Base-by-base conservation (phyloP, 2,888 invertebrate species). In the Ochropleura plecta region DNA sequence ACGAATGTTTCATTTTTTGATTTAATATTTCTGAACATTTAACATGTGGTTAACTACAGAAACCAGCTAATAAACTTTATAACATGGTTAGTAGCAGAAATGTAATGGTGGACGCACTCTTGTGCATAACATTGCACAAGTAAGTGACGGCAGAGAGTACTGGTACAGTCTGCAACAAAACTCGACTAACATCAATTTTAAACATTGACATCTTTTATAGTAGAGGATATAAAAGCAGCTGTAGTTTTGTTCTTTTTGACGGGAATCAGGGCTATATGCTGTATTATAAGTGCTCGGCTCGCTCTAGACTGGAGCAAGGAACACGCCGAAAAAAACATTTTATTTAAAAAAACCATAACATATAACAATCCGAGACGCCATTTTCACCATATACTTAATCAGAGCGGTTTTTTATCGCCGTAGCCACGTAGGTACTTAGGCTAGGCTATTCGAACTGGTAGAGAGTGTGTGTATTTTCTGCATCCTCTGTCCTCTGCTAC, bases 1-100 rank as follows among this genome's bases (percentile, higher is more conserved):
- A 96, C 95, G 93, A 95, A 95, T 90, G 87, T 92, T 90, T 91
- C 92, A 92, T 93, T 93, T 94, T 94, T 87, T 86, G 76, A 86
- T 87, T 87, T 87, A 74, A 77, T 78, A 73, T 75, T 75, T 81
- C 57, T 63, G 48, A 72, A 60, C 20, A 49, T 48, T 69, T 68
- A 83, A 78, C 70, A 70, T 57, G 46, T 49, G 30, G 16, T 57
- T 40, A 68, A 55, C 67, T 60, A 42, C n/a, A 44, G 62, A 70
- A 20, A 14, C 20, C 16, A 68, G 57, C 55, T 51, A 73, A 65
- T 59, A 70, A 44, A 44, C 59, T 49, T 67, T 57, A 8, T 20
- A 40, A 30, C 53, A 1, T 44, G 30, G 12, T 30, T n/a, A 4
- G 5, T 30, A 42, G 12, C 10, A 40, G 6, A 48, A 69, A n/a